Evolutionary conservation across 2,888 invertebrate genomes (phyloP).

Genomic region (Coremacera marginata): DNA sequence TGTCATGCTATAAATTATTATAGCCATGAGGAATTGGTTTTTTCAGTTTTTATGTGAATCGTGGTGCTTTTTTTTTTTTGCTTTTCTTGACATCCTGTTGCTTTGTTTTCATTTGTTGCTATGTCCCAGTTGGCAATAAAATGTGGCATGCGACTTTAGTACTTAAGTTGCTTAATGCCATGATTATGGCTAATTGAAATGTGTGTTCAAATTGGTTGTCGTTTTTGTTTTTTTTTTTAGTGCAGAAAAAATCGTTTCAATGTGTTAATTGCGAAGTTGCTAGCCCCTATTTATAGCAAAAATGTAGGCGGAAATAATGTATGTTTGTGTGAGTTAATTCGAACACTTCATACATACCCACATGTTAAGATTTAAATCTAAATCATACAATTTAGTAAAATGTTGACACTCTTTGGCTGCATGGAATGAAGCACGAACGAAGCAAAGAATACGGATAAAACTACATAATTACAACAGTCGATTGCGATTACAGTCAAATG

Average conservation of each 20-base stretch:
- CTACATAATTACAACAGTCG: no score
- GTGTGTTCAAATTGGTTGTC: background rate
- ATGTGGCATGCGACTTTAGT: constrained; percentile 5
- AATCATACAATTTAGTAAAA: no score
- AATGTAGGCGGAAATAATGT: background rate
- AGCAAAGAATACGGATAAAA: no score
- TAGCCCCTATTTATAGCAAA: background rate
- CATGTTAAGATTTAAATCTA: no score
- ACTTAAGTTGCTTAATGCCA: constrained; percentile 9
- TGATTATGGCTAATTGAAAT: constrained; percentile 18
- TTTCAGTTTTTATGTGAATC: no score
- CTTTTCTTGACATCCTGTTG: constrained; percentile 8
- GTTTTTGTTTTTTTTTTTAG: background rate
- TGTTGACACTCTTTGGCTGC: no score
- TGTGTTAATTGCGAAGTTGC: background rate
- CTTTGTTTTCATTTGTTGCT: background rate
- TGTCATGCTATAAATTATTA: no score
- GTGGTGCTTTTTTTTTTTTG: background rate
- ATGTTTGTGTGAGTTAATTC: no score
- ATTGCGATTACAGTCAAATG: no score
- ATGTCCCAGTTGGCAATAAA: constrained; percentile 17
- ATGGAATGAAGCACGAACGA: no score
- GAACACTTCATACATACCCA: no score
- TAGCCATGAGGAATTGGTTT: no score
- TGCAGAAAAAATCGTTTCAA: background rate